Evolutionary conservation across 1,140 invertebrate species (phyloP), one percentile per base, ranked within the genome.

Genomic region (Camponotus floridanus): DNA sequence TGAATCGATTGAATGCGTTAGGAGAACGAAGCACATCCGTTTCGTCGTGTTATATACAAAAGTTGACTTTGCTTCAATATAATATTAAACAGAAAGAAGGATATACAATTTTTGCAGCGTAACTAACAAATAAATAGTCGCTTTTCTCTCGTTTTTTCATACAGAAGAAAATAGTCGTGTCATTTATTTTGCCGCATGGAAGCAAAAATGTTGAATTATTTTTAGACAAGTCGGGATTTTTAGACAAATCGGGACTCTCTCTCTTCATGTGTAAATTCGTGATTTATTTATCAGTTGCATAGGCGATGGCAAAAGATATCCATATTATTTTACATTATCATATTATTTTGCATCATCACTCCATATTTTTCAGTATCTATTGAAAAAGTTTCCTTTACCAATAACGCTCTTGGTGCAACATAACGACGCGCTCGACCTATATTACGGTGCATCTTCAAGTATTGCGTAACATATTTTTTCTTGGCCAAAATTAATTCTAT

Each of bases 151-250:
- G 33, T 5, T 76, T 61, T n/a, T 61, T 15, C 33, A 21, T 39
- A 1, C 39, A 59, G 4, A 26, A 13, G 0, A 76, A 61, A 59
- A 76, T n/a, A n/a, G 7, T n/a, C n/a, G 15, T 8, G 8, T 61
- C 13, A 39, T 42, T 61, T 42, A 11, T 8, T 26, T 21, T 4
- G 7, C 11, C n/a, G n/a, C 6, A 11, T 21, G 26, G 42, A 71
- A 71, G 21, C 21, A 11, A 3, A 18, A 8, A 39, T 3, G 11
- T 4, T 8, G 36, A 26, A 26, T 26, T 26, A 76, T 18, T n/a
- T 76, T 76, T 76, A 76, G 2, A 39, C n/a, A 57, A 74, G 15
- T 36, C 55, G n/a, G n/a, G n/a, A 76, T 18, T n/a, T 76, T 76
- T 76, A 76, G 2, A 39, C n/a, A 57, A 74, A 18, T 36, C 9